phyloP scores from a whole-genome alignment of 2,113 vertebrate genomes.

The Fukomys damarensis region DNA sequence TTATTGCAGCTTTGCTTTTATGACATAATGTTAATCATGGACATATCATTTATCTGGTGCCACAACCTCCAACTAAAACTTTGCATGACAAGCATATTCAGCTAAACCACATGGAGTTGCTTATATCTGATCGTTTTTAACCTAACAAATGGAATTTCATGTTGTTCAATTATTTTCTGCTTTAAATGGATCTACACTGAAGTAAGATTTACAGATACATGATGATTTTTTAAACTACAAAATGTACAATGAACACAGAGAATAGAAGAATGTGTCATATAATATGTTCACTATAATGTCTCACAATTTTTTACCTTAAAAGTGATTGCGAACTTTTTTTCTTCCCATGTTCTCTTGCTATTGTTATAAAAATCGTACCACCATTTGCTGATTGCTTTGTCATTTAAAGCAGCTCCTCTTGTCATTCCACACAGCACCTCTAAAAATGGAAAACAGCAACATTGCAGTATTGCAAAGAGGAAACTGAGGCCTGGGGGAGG shows the following conservation, averaged over 20 bases:
- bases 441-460: not conserved
- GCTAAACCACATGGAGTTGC: not conserved
- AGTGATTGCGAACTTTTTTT: not conserved
- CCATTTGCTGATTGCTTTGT: not conserved
- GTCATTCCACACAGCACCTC: too few relatives aligned
- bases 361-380: not conserved
- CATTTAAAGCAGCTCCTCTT: too few relatives aligned
- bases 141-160: not conserved
- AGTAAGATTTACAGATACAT: not conserved
- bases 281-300: not conserved
- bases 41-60: not conserved
- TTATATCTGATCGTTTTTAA: not conserved
- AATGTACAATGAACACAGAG: not conserved
- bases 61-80: constrained; percentile 10
- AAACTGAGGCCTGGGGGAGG: not conserved
- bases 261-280: not conserved
- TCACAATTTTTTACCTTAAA: not conserved
- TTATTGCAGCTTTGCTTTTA: not conserved
- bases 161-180: not conserved
- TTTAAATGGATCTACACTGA: not conserved
- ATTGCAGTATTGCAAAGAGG: not conserved
- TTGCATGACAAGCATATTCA: not conserved
- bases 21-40: not conserved
- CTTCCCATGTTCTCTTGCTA: not conserved
- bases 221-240: not conserved